A percentile compares a stretch with the other conserved stretches of the same genome.
Evolutionary conservation across 2,888 invertebrate genomes (phyloP).

Genomic region (Vanessa cardui): DNA sequence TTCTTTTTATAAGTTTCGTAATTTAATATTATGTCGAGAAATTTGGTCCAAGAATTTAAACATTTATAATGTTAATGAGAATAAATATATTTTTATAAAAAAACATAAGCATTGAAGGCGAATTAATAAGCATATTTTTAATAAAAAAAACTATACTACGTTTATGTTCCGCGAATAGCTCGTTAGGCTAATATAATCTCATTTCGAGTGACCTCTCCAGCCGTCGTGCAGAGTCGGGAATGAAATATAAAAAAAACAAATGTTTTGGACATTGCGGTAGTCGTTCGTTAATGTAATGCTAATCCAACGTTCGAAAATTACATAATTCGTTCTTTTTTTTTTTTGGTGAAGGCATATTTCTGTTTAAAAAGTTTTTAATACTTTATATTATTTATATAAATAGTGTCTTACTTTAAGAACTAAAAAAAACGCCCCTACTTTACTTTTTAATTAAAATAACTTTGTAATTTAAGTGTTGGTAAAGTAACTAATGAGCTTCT

Average conservation of each 20-base stretch:
- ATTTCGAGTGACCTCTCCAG: conserved; percentile 21
- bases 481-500: too few relatives aligned
- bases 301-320: conserved; percentile 5
- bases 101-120: neutral
- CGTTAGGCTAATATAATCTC: conserved; percentile 26
- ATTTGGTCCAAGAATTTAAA: too few relatives aligned
- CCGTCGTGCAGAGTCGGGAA: conserved; percentile 16
- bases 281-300: conserved; percentile 15
- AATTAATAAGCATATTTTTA: conserved; percentile 4
- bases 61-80: neutral
- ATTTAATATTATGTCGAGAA: too few relatives aligned
- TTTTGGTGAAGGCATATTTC: too few relatives aligned
- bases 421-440: too few relatives aligned
- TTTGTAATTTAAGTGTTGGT: too few relatives aligned
- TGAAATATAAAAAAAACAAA: conserved; percentile 18
- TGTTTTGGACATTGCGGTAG: conserved; percentile 20
- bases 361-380: too few relatives aligned
- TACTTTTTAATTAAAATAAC: too few relatives aligned
- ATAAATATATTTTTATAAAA: neutral
- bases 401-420: too few relatives aligned
- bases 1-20: too few relatives aligned
- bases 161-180: conserved; percentile 12
- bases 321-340: neutral
- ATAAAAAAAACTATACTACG: conserved; percentile 10
- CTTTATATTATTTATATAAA: too few relatives aligned